phyloP scores from a whole-genome alignment of 2,113 vertebrate species.

The Lasiurus borealis region DNA sequence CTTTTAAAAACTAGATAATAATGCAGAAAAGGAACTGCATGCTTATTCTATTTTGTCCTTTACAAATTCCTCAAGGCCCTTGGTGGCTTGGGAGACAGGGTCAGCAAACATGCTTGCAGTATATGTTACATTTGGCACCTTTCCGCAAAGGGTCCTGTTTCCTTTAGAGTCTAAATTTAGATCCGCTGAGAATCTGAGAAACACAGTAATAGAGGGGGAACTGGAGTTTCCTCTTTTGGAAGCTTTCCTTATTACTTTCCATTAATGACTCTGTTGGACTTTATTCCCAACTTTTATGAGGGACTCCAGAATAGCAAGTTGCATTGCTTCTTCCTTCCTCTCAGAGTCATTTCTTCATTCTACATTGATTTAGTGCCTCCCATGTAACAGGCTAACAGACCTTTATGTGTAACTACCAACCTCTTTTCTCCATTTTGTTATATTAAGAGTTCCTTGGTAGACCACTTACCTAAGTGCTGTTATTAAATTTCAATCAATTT shows the following conservation, averaged over 20 bases:
- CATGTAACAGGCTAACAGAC: neutral
- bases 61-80: neutral
- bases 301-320: neutral
- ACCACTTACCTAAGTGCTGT: neutral
- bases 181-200: conserved; percentile 4
- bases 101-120: neutral
- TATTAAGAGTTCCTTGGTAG: conserved; percentile 50
- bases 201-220: neutral
- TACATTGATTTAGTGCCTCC: neutral
- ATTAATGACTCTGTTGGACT: neutral
- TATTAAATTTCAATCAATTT: neutral
- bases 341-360: neutral
- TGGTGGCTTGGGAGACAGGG: neutral
- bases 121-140: neutral
- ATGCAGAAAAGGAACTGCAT: neutral
- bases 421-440: neutral
- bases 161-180: conserved; percentile 42
- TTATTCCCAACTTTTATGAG: neutral
- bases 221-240: neutral
- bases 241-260: conserved; percentile 13
- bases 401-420: neutral
- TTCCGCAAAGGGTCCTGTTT: neutral
- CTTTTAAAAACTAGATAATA: neutral
- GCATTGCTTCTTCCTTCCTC: neutral
- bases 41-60: neutral